Evolutionary conservation across 30 jellyfish, hydroid and myxozoan species (phyloP).

Genomic region (Catostylus mosaicus): DNA sequence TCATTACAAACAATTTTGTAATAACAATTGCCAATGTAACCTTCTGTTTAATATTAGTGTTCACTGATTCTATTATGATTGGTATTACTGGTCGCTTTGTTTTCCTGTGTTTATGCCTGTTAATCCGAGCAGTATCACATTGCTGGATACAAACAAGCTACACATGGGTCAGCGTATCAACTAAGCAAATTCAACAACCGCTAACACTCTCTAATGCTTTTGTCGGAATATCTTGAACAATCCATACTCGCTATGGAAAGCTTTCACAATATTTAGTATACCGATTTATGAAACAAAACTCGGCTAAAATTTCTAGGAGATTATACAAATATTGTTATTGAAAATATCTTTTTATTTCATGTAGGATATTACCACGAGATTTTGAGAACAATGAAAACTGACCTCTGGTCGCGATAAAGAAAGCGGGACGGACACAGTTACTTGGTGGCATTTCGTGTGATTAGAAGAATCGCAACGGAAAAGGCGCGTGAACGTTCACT

Average conservation of each 20-base stretch:
- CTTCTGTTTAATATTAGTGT: slow-evolving; percentile 9
- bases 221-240: slow-evolving; percentile 31
- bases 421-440: slow-evolving; percentile 33
- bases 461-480: slow-evolving; percentile 1
- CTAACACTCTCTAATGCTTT: slow-evolving; percentile 34
- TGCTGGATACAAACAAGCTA: slow-evolving; percentile 40
- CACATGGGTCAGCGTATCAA: slow-evolving; percentile 51
- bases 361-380: slow-evolving; percentile 63
- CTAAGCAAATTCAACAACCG: slow-evolving; percentile 48
- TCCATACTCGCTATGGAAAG: slow-evolving; percentile 32
- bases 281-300: slow-evolving; percentile 54
- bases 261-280: slow-evolving; percentile 34
- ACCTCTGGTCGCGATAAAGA: slow-evolving; percentile 45
- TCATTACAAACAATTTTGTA: too few species aligned
- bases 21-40: slow-evolving; percentile 6
- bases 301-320: slow-evolving; percentile 66
- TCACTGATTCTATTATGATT: slow-evolving; percentile 23
- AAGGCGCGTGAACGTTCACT: background rate
- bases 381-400: slow-evolving; percentile 49
- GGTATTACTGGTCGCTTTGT: slow-evolving; percentile 13
- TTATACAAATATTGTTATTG: slow-evolving; percentile 47
- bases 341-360: slow-evolving; percentile 63
- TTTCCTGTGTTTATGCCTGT: slow-evolving; percentile 12
- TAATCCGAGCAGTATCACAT: slow-evolving; percentile 34
- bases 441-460: background rate